These are phyloP conservation scores for Sebastes wilsoni DNA, from an alignment of 2,797 vertebrate genomes.

Conservation along the genomic window DNA sequence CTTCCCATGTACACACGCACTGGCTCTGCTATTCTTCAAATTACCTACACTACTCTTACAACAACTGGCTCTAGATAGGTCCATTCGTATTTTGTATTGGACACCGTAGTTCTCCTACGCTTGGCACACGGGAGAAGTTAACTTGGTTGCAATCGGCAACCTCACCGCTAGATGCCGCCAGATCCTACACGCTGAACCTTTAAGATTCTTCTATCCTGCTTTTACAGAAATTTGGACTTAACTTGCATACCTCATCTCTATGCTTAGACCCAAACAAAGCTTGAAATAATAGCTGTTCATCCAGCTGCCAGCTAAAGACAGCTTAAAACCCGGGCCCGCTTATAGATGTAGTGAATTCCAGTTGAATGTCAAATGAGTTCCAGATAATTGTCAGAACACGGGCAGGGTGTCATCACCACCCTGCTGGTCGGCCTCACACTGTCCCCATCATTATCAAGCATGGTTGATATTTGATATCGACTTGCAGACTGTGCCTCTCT, in stretches of 20 bases:
- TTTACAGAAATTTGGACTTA: neutral
- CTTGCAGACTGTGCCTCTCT: slow-evolving; percentile 1
- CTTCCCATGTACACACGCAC: too few species aligned
- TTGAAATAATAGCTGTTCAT: neutral
- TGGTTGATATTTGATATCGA: slow-evolving; percentile 5
- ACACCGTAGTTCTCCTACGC: too few species aligned
- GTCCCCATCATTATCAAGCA: slow-evolving; percentile 1
- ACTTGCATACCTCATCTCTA: neutral
- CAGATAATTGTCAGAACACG: neutral
- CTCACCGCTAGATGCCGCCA: too few species aligned
- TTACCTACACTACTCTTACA: too few species aligned
- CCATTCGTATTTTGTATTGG: too few species aligned
- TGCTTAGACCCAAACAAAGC: neutral
- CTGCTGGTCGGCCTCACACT: neutral
- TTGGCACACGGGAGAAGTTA: too few species aligned
- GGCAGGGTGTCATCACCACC: neutral
- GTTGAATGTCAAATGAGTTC: neutral
- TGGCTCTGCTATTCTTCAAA: too few species aligned
- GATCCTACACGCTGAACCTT: too few species aligned
- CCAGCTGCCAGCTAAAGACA: neutral
- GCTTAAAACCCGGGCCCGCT: neutral
- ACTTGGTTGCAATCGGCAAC: too few species aligned
- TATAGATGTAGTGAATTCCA: slow-evolving; percentile 5
- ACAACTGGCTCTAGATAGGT: too few species aligned
- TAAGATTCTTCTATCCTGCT: neutral